Conservation (phyloP, 1,140 invertebrate genomes). For the Reticulitermes speratus region DNA sequence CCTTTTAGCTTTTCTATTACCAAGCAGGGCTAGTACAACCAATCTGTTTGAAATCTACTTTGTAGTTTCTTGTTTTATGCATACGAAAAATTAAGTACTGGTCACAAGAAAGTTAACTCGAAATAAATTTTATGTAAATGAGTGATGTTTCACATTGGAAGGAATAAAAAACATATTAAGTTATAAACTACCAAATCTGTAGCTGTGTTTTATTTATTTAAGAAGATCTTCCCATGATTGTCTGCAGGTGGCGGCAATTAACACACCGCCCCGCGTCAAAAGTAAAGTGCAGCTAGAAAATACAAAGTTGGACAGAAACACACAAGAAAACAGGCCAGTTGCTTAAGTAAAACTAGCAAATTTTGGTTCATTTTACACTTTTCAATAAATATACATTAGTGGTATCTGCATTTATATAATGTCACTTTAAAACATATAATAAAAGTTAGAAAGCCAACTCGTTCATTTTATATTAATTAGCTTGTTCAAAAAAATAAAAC, state of each 20-base stretch:
- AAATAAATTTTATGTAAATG: too few relatives aligned
- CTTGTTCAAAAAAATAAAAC: background rate
- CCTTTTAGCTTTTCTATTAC: too few relatives aligned
- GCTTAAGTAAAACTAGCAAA: background rate
- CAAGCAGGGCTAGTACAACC: too few relatives aligned
- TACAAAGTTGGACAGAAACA: constrained; percentile 22
- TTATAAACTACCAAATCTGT: background rate
- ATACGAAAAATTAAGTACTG: too few relatives aligned
- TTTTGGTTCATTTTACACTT: background rate
- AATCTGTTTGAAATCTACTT: too few relatives aligned
- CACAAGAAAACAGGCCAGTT: constrained; percentile 19
- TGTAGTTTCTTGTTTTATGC: too few relatives aligned
- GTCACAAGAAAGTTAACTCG: too few relatives aligned
- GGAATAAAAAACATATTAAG: background rate
- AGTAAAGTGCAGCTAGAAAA: constrained; percentile 24
- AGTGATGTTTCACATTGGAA: background rate
- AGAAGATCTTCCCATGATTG: constrained; percentile 25
- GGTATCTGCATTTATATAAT: constrained; percentile 18
- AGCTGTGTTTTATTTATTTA: constrained; percentile 16
- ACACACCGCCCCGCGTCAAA: constrained; percentile 7
- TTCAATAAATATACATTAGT: constrained; percentile 23
- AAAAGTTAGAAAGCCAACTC: constrained; percentile 8
- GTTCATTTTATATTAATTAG: background rate
- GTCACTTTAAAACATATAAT: background rate
- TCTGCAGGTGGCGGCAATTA: constrained; percentile 22